A percentile compares a stretch with the other conserved stretches of the same genome.
These are phyloP conservation scores for Cyanocitta stelleri DNA, from an alignment of 2,113 vertebrate genomes.

Conservation along the genomic window DNA sequence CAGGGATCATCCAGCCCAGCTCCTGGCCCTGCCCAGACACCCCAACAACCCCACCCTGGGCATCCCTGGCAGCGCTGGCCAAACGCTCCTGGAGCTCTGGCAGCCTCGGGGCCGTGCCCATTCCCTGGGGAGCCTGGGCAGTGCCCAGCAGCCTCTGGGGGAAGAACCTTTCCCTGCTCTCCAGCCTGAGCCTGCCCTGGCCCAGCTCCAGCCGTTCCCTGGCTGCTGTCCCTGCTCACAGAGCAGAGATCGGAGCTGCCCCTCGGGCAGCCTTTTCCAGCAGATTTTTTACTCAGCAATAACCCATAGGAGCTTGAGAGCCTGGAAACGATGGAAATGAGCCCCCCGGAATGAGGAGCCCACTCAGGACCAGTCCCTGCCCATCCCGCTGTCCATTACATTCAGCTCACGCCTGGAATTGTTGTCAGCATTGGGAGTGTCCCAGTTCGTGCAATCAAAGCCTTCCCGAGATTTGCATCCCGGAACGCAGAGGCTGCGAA, in stretches of 20 bases:
- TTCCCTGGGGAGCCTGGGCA: background rate
- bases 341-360: no score
- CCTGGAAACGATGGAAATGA: background rate
- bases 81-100: background rate
- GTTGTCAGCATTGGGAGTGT: background rate
- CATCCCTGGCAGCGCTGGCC: background rate
- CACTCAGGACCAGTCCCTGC: background rate
- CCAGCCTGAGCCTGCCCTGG: background rate
- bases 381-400: accelerated
- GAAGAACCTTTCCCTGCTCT: background rate
- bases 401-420: background rate
- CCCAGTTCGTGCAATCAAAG: background rate
- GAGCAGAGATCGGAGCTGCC: background rate
- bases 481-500: background rate
- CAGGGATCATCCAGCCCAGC: accelerated
- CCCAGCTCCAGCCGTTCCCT: background rate
- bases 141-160: background rate
- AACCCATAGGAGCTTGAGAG: background rate
- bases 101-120: background rate
- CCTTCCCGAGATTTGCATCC: background rate
- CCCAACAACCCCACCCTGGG: background rate
- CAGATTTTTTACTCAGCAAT: background rate
- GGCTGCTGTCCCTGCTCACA: background rate
- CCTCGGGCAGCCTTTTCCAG: background rate
- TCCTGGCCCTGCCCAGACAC: accelerated